Conservation (phyloP, 2,113 vertebrate genomes). For the Electrona antarctica region DNA sequence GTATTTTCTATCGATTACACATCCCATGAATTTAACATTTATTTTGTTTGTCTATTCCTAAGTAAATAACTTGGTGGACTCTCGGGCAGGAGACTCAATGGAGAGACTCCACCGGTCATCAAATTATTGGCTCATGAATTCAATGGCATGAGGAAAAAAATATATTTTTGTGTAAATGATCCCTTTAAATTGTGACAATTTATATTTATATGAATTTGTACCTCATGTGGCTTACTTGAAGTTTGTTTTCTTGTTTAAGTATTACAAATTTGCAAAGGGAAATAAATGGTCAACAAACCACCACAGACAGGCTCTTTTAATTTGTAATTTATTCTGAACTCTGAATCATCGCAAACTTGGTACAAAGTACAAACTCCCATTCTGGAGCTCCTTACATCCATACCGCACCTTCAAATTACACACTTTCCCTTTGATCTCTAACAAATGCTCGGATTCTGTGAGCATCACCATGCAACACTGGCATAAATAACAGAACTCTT, state of each 20-base stretch:
- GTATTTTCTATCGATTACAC: too few species aligned
- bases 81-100: too few species aligned
- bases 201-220: not conserved
- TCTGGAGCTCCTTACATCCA: conserved; percentile 7
- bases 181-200: too few species aligned
- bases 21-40: too few species aligned
- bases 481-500: not conserved
- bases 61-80: too few species aligned
- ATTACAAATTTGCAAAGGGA: not conserved
- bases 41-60: too few species aligned
- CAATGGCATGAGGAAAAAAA: too few species aligned
- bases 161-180: too few species aligned
- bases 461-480: not conserved
- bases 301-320: not conserved
- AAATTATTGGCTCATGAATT: too few species aligned
- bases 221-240: not conserved
- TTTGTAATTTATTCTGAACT: conserved; percentile 36
- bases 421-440: conserved; percentile 31
- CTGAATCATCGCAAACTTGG: conserved; percentile 43
- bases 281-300: conserved; percentile 8
- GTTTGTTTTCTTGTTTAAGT: not conserved
- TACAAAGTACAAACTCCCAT: conserved; percentile 34
- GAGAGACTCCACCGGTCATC: too few species aligned
- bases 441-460: not conserved
- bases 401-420: not conserved